These are phyloP conservation scores for Mugil cephalus DNA, from an alignment of 2,113 vertebrate genomes.

Conservation along the genomic window DNA sequence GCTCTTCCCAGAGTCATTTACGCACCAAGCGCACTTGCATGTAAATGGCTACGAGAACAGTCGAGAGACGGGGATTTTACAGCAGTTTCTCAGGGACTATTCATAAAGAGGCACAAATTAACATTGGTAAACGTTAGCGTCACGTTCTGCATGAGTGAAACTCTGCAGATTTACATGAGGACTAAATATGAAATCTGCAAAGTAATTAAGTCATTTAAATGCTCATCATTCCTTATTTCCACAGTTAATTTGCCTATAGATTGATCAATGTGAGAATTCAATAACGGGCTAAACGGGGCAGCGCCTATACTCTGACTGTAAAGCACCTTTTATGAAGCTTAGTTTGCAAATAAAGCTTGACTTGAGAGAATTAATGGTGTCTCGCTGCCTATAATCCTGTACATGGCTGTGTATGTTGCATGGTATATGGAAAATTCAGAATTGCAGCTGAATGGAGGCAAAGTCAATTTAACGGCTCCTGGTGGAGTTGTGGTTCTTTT, in stretches of 20 bases:
- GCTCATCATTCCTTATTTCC: conserved; percentile 55
- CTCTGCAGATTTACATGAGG: background rate
- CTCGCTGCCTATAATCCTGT: background rate
- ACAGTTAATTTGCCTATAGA: conserved; percentile 48
- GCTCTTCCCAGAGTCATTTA: background rate
- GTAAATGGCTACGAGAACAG: conserved; percentile 12
- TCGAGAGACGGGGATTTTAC: background rate
- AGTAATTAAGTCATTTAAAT: conserved; percentile 45
- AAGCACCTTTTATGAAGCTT: conserved; percentile 17
- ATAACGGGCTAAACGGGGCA: conserved; percentile 42
- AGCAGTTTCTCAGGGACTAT: background rate
- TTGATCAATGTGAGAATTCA: conserved; percentile 48
- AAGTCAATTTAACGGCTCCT: background rate
- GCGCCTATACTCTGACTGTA: conserved; percentile 21
- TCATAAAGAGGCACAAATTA: background rate
- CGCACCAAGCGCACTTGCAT: background rate
- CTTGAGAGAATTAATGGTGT: conserved; percentile 9
- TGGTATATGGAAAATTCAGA: background rate
- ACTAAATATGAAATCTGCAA: conserved; percentile 22
- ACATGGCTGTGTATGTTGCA: background rate
- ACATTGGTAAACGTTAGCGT: background rate
- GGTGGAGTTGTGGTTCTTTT: background rate
- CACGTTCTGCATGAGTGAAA: conserved; percentile 7
- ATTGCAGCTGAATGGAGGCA: background rate
- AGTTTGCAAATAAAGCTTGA: conserved; percentile 25